These are phyloP conservation scores for Phragmatobia fuliginosa DNA, from an alignment of 2,888 invertebrate species.

Conservation along the genomic window DNA sequence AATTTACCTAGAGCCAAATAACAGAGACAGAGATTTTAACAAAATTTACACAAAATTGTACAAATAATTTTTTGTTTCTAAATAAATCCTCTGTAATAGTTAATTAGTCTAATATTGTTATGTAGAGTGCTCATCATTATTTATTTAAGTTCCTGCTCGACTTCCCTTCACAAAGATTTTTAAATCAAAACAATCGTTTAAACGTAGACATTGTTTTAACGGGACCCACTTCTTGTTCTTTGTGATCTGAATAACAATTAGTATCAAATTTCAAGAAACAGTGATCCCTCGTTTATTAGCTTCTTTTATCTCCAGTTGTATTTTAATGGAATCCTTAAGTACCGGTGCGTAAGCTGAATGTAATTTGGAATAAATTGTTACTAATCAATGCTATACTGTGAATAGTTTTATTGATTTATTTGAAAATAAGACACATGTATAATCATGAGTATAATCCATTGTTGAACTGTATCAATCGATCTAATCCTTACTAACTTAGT, in stretches of 20 bases:
- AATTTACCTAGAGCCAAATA: background rate
- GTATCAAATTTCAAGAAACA: conserved; percentile 16
- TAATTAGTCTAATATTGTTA: background rate
- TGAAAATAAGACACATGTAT: too few species aligned
- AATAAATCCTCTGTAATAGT: background rate
- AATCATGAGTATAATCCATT: too few species aligned
- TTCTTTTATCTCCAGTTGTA: conserved; percentile 4
- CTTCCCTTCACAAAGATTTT: background rate
- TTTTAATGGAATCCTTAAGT: conserved; percentile 13
- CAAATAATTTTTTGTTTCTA: background rate
- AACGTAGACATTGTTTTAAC: conserved; percentile 5
- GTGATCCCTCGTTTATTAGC: conserved; percentile 25
- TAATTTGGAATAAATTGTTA: conserved; percentile 8
- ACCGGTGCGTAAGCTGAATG: background rate
- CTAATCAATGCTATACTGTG: background rate
- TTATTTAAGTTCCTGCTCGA: background rate
- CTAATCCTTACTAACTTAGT: too few species aligned
- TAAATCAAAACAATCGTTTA: conserved; percentile 1
- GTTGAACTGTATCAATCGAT: too few species aligned
- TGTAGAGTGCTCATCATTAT: background rate
- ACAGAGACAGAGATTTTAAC: background rate
- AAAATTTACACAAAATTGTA: background rate
- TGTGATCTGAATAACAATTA: conserved; percentile 41
- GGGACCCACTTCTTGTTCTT: background rate
- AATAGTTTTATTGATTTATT: background rate